Evolutionary conservation across 2,113 vertebrate species (phyloP).

Genomic region (Sapayoa aenigma): DNA sequence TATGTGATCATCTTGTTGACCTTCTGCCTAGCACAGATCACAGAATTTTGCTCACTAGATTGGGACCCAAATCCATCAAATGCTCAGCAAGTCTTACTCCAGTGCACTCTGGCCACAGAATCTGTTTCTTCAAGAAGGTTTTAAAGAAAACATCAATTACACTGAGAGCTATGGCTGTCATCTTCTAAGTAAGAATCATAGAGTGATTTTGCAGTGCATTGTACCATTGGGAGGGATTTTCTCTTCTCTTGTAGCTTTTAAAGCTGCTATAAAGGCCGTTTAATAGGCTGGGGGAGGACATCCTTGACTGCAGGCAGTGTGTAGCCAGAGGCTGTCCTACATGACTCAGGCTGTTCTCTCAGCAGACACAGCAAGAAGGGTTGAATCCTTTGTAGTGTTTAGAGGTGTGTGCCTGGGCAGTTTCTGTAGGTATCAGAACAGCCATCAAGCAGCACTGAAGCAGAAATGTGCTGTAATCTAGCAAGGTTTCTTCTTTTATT

Average conservation of each 20-base stretch:
- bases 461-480: not conserved
- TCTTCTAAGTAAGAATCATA: not conserved
- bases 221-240: slow-evolving; percentile 26
- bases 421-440: not conserved
- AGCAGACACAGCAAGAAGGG: not conserved
- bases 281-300: not conserved
- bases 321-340: not conserved
- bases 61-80: not conserved
- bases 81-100: not conserved
- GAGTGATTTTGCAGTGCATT: slow-evolving; percentile 20
- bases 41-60: not conserved
- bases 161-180: not conserved
- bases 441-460: not conserved
- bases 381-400: not conserved
- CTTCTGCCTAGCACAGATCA: not conserved
- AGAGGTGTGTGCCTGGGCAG: not conserved
- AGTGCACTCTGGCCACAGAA: not conserved
- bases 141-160: slow-evolving; percentile 31
- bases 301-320: not conserved
- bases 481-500: not conserved
- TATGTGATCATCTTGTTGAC: not conserved
- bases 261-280: not conserved
- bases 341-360: not conserved
- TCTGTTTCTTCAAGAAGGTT: not conserved
- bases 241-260: not conserved